Percentiles rank a stretch among this genome's conserved stretches.
These are phyloP conservation scores for Muschampia plurimacula DNA, from an alignment of 2,888 invertebrate genomes.

Conservation along the genomic window DNA sequence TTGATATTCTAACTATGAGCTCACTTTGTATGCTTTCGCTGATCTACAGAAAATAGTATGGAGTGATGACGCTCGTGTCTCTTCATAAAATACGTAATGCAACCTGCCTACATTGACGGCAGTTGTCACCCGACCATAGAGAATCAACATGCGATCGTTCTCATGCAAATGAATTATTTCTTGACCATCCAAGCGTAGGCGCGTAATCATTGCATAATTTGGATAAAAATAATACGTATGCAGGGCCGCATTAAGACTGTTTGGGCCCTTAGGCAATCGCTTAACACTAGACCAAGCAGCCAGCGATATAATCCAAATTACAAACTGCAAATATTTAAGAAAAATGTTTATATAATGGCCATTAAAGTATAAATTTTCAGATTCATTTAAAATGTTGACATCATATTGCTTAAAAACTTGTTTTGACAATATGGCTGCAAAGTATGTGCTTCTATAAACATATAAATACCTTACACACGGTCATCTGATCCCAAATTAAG, in stretches of 20 bases:
- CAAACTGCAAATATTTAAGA: too few relatives aligned
- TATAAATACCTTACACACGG: too few relatives aligned
- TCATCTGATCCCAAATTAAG: too few relatives aligned
- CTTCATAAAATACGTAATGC: slow-evolving; percentile 33
- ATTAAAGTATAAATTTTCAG: too few relatives aligned
- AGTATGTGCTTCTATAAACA: too few relatives aligned
- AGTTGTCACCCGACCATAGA: slow-evolving; percentile 18
- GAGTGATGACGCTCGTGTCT: slow-evolving; percentile 33
- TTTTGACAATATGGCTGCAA: too few relatives aligned
- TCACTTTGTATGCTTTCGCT: slow-evolving; percentile 41
- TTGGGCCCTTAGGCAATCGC: too few relatives aligned
- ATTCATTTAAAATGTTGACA: background rate
- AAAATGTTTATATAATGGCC: too few relatives aligned
- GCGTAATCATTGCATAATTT: background rate
- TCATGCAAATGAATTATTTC: slow-evolving; percentile 23
- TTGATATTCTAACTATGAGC: slow-evolving; percentile 46
- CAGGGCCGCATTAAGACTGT: too few relatives aligned
- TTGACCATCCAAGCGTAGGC: background rate
- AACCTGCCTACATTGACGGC: background rate
- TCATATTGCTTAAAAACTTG: too few relatives aligned
- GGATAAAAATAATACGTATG: slow-evolving; percentile 11
- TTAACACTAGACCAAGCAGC: too few relatives aligned
- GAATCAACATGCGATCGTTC: slow-evolving; percentile 18
- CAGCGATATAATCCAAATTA: too few relatives aligned
- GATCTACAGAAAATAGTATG: slow-evolving; percentile 31